Base-by-base conservation (phyloP, 2,888 invertebrate genomes). In the Serrognathus titanus region DNA sequence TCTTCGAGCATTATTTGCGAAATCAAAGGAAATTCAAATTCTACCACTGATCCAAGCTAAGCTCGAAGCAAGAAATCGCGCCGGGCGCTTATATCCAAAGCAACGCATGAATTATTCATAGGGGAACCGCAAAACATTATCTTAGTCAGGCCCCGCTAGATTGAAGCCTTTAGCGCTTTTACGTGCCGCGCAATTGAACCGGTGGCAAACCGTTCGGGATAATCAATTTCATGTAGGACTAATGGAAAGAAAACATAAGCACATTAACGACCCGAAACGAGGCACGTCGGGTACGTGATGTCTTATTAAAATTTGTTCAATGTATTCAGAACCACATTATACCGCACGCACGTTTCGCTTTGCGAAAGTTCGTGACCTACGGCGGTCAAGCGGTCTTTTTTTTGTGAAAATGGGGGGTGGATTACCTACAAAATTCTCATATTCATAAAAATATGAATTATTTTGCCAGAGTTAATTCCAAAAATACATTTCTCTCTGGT, bases 31-130 rank as follows among this genome's bases (percentile, higher is more conserved):
- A 48, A 54, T 54, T 49, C 20, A 49, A 43, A 43, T 54, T 54
- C 43, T 20, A 11, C 39, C 39, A 48, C 53, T 16, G 43, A 20
- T 43, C 16, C 43, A 9, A 11, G 31, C 43, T 10, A 20, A 51
- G 13, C 48, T 47, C 48, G 50, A 53, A 56, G 51, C 53, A 59
- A 59, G 53, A 59, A 53, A 56, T 59, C 50, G 51, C 41, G 48
- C 46, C 52, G 41, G 51, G 53, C 54, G 56, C 56, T 57, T 57
- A 57, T 59, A 56, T 53, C 48, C 51, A 51, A 76, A 72, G 63
- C 66, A 73, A 20, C 71, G 68, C 73, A 48, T 75, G 72, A 47
- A 73, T 78, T 51, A 68, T 76, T 43, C 66, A 71, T 20, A 66
- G 69, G 52, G 62, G 64, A 62, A 62, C 66, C 65, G 57, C 63